A percentile compares a stretch with the other conserved stretches of the same genome.
These are phyloP conservation scores for Hydrozoanthus tunicans DNA, from an alignment of 64 coral and sea anemone species.

Conservation along the genomic window DNA sequence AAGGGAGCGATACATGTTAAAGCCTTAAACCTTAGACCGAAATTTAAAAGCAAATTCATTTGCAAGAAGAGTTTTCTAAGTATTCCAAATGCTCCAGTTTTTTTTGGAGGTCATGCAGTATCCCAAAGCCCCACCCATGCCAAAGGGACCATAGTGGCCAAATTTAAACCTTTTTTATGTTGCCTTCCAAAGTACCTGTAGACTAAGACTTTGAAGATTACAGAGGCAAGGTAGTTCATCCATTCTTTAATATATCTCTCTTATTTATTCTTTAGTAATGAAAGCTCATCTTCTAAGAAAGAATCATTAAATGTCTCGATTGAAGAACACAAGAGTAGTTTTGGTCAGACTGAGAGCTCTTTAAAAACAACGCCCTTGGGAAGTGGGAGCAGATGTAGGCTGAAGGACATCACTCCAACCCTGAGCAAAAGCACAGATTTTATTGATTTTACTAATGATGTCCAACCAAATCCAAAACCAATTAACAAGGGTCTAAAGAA, in stretches of 20 bases:
- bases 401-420: slow-evolving; percentile 60
- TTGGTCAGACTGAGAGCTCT: not conserved
- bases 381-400: slow-evolving; percentile 9
- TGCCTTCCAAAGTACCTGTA: no score
- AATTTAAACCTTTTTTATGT: no score
- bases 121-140: no score
- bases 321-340: slow-evolving; percentile 2
- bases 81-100: no score
- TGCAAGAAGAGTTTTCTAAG: no score
- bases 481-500: slow-evolving; percentile 71
- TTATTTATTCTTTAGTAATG: not conserved
- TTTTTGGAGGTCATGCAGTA: no score
- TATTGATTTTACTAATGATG: slow-evolving; percentile 60
- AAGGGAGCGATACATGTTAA: no score
- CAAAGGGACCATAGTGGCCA: no score
- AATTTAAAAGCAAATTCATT: no score
- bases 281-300: slow-evolving; percentile 1
- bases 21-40: no score
- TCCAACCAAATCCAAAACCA: slow-evolving; percentile 47
- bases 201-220: no score
- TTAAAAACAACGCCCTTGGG: slow-evolving; percentile 34
- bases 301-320: not conserved
- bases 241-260: not conserved
- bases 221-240: not conserved
- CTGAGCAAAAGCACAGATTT: slow-evolving; percentile 69